Evolutionary conservation across 2,888 invertebrate genomes (phyloP).

Genomic region (Toxonevra muliebris): DNA sequence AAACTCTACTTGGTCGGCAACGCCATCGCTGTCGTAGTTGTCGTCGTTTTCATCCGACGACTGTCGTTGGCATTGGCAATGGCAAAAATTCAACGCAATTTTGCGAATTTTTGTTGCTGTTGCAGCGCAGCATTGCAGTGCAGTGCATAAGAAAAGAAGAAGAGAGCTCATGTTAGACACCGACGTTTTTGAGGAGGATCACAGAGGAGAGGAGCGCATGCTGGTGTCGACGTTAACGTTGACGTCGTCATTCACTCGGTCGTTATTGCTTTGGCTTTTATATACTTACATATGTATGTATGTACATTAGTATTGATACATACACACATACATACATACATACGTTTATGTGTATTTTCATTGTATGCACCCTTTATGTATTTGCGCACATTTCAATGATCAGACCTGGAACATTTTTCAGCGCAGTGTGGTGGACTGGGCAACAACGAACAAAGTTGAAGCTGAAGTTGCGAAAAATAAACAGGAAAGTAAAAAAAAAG

Average conservation of each 20-base stretch:
- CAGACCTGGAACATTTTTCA: too few relatives aligned
- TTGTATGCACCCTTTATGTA: background rate
- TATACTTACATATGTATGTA: background rate
- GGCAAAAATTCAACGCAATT: too few relatives aligned
- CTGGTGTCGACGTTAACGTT: background rate
- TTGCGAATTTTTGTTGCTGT: too few relatives aligned
- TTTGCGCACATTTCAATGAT: too few relatives aligned
- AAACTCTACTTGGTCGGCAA: background rate
- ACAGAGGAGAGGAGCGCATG: too few relatives aligned
- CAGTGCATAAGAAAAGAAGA: too few relatives aligned
- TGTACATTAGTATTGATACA: constrained; percentile 1
- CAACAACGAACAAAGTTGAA: too few relatives aligned
- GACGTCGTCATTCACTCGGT: constrained; percentile 9
- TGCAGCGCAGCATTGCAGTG: background rate
- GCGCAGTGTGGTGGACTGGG: too few relatives aligned
- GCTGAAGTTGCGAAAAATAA: too few relatives aligned
- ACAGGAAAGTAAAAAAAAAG: too few relatives aligned
- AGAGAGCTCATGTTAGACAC: background rate
- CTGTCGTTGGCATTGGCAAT: constrained; percentile 30
- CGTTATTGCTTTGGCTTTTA: constrained; percentile 12
- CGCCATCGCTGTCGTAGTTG: constrained; percentile 14
- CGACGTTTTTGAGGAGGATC: background rate
- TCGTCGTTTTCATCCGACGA: constrained; percentile 1
- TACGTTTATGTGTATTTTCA: background rate
- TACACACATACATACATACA: constrained; percentile 4